Evolutionary conservation across 2,113 vertebrate genomes (phyloP).

Genomic region (Nesogale talazaci): DNA sequence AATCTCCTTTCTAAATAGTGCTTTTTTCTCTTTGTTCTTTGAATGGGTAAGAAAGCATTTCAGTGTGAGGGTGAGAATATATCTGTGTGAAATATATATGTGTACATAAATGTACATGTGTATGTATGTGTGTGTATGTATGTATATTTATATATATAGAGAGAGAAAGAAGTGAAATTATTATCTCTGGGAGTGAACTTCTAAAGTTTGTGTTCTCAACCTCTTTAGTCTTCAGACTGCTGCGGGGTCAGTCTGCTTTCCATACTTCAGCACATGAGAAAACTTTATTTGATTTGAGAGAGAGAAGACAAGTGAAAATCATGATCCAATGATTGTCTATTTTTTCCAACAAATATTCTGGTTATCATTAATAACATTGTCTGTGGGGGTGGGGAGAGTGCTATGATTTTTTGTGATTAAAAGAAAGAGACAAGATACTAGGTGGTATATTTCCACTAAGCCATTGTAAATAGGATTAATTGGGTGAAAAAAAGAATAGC

Average conservation of each 20-base stretch:
- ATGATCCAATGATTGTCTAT: background rate
- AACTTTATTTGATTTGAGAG: background rate
- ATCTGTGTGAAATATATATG: background rate
- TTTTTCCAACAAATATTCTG: background rate
- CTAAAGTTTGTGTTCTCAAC: background rate
- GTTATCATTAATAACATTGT: background rate
- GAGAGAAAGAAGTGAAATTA: background rate
- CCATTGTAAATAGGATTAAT: background rate
- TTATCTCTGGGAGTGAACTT: background rate
- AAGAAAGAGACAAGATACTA: background rate
- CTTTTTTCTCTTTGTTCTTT: background rate
- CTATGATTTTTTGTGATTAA: constrained; percentile 1
- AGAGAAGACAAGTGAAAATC: background rate
- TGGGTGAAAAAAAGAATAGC: background rate
- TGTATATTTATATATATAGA: background rate
- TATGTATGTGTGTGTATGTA: no score
- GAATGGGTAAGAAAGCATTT: background rate
- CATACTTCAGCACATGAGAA: background rate
- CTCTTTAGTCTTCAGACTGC: background rate
- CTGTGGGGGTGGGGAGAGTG: background rate
- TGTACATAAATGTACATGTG: no score
- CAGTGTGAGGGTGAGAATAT: background rate
- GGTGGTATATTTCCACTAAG: background rate
- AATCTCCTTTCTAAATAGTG: background rate
- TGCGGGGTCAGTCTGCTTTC: rapidly evolving